phyloP scores from a whole-genome alignment of 2,113 vertebrate species.

The Coptodon bakossiorum region DNA sequence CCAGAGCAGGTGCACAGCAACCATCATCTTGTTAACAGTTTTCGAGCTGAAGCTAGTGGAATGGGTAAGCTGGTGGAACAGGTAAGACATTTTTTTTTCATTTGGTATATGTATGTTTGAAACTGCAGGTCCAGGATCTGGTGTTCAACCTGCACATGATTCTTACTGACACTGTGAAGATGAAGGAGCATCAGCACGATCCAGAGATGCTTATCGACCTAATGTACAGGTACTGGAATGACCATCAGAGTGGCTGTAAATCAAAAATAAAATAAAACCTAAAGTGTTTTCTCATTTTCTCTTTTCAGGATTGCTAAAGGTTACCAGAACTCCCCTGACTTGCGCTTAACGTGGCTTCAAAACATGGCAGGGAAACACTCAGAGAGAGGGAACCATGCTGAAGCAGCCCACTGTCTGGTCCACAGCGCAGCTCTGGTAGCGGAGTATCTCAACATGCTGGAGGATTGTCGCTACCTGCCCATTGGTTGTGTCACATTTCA shows the following conservation, averaged over 20 bases:
- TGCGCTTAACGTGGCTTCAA: slow-evolving; percentile 88
- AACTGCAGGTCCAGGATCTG: slow-evolving; percentile 83
- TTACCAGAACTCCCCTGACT: slow-evolving; percentile 88
- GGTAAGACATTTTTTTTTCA: neutral
- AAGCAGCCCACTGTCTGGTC: slow-evolving; percentile 88
- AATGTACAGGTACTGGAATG: slow-evolving; percentile 81
- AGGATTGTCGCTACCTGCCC: slow-evolving; percentile 85
- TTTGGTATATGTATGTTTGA: neutral
- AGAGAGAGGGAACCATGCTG: slow-evolving; percentile 82
- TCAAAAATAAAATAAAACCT: neutral
- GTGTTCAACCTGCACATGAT: slow-evolving; percentile 96
- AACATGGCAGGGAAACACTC: slow-evolving; percentile 91
- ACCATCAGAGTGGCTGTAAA: neutral
- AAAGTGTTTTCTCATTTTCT: neutral
- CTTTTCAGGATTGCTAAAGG: slow-evolving; percentile 86
- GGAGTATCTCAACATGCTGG: slow-evolving; percentile 89
- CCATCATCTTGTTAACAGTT: neutral
- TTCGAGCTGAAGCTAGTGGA: neutral
- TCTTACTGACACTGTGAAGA: slow-evolving; percentile 90
- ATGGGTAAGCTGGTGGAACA: neutral
- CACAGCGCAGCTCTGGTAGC: slow-evolving; percentile 87
- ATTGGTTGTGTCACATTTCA: slow-evolving; percentile 91
- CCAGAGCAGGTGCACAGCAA: slow-evolving; percentile 77
- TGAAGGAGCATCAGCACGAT: slow-evolving; percentile 92
- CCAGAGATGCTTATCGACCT: slow-evolving; percentile 92